Percentiles rank a stretch among this genome's conserved stretches.
phyloP scores from a whole-genome alignment of 2,888 invertebrate genomes.

The Protonemura montana region DNA sequence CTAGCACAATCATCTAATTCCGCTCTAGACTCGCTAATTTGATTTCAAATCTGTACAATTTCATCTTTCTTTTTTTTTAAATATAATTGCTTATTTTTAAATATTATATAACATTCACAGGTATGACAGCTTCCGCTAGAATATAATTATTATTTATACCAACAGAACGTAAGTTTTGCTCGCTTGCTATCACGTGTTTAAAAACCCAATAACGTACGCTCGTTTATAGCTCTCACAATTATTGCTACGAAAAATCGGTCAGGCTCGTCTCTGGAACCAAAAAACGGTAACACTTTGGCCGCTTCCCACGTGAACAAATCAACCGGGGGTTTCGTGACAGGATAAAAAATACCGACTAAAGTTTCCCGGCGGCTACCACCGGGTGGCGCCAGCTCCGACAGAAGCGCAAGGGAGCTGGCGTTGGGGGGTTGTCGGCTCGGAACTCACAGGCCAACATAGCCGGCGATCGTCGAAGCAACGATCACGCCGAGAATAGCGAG shows the following conservation, averaged over 20 bases:
- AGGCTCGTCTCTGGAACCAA: slow-evolving; percentile 46
- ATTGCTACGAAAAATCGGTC: slow-evolving; percentile 51
- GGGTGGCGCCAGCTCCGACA: too few relatives aligned
- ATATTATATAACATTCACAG: slow-evolving; percentile 48
- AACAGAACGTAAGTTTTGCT: slow-evolving; percentile 47
- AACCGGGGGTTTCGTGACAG: neutral
- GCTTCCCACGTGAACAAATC: slow-evolving; percentile 31
- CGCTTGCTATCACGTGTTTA: slow-evolving; percentile 49
- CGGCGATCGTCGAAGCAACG: slow-evolving; percentile 73
- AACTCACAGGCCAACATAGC: slow-evolving; percentile 67
- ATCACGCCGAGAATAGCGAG: slow-evolving; percentile 81
- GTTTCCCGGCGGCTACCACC: too few relatives aligned
- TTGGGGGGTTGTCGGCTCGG: neutral
- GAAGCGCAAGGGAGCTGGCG: too few relatives aligned
- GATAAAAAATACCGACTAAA: neutral
- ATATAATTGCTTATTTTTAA: slow-evolving; percentile 39
- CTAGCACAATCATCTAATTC: slow-evolving; percentile 42
- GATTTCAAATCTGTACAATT: slow-evolving; percentile 44
- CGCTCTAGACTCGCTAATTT: neutral
- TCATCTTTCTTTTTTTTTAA: slow-evolving; percentile 44
- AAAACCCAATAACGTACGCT: slow-evolving; percentile 46
- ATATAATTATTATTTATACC: slow-evolving; percentile 46
- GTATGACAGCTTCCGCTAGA: slow-evolving; percentile 44
- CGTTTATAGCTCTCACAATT: slow-evolving; percentile 46
- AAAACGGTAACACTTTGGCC: slow-evolving; percentile 42